Base-by-base conservation (phyloP, 2,113 vertebrate genomes). In the Callospermophilus lateralis region DNA sequence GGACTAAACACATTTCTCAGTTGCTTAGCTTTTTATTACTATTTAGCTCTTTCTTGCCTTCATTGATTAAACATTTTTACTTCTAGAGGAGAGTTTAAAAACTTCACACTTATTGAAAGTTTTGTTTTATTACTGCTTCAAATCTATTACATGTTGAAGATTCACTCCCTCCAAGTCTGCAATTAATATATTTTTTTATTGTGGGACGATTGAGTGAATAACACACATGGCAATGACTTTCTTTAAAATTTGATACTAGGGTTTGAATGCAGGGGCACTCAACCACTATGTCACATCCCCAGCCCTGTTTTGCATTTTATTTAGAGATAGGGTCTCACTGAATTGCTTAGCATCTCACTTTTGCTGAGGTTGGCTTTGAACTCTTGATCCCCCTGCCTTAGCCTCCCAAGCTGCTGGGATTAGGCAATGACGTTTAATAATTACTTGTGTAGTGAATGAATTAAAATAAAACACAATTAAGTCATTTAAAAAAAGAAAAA, bases 401-500 rank as follows among this genome's bases (percentile, higher is more conserved):
- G 48, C 48, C 48, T 51, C 48, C 48, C 48, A 12, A 51, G 12
- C 48, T 13, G 12, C 48, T 51, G 12, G 48, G 48, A 51, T 51
- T 51, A 51, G 48, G 48, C 45, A 45, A 45, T 45, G 45, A 45
- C 45, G 51, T 63, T 76, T 85, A 19, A 67, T 65, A 51, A 72
- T 81, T 78, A 78, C 51, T 76, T 74, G 4, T 92, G 37, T 91
- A 61, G 6, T 55, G 39, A 72, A 51, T 42, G 22, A 76, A 77
- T 10, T 77, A 79, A 94, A 94, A 74, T 79, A 34, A 96, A 80
- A 10, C 32, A 68, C 51, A 28, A 88, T 12, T 67, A 92, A 97
- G 53, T 89, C 61, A 61, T 70, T 83, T 79, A 0, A 6, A 51
- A 76, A 90, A 92, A 67, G 32, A 20, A 34, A 12, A 22, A 61